A percentile compares a stretch with the other conserved stretches of the same genome.
Evolutionary conservation across 2,797 vertebrate genomes (phyloP).

Genomic region (Pygocentrus nattereri): DNA sequence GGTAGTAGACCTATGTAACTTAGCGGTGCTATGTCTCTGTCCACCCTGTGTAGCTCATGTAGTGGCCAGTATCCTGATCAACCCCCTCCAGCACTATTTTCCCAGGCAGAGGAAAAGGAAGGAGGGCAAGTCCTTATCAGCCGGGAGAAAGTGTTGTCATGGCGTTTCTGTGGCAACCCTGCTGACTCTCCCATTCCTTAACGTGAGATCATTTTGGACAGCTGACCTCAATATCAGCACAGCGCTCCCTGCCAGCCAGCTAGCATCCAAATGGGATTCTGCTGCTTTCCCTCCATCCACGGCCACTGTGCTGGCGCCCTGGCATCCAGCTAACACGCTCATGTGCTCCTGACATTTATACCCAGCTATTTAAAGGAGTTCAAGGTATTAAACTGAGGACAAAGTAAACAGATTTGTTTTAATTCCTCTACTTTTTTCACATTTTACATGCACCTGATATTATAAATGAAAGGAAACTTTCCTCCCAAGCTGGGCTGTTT

Average conservation of each 20-base stretch:
- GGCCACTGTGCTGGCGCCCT: not conserved
- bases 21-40: not conserved
- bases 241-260: conserved; percentile 67
- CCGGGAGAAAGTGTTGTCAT: conserved; percentile 80
- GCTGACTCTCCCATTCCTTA: conserved; percentile 82
- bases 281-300: conserved; percentile 51
- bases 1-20: not conserved
- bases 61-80: conserved; percentile 17
- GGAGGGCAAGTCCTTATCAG: conserved; percentile 73
- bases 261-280: conserved; percentile 64
- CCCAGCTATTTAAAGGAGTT: conserved; percentile 60
- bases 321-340: not conserved
- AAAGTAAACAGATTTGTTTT: conserved; percentile 58
- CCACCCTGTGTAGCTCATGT: conserved; percentile 4
- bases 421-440: conserved; percentile 6
- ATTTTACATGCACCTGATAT: conserved; percentile 59
- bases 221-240: conserved; percentile 83
- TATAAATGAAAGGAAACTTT: conserved; percentile 62
- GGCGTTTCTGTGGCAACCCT: conserved; percentile 78
- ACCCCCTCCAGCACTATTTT: conserved; percentile 48
- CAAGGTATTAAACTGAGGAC: conserved; percentile 62
- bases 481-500: conserved; percentile 53
- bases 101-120: conserved; percentile 66
- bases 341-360: conserved; percentile 17
- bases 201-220: conserved; percentile 85